Evolutionary conservation across 2,888 invertebrate genomes (phyloP).

Genomic region (Alloscopus bannaensis): DNA sequence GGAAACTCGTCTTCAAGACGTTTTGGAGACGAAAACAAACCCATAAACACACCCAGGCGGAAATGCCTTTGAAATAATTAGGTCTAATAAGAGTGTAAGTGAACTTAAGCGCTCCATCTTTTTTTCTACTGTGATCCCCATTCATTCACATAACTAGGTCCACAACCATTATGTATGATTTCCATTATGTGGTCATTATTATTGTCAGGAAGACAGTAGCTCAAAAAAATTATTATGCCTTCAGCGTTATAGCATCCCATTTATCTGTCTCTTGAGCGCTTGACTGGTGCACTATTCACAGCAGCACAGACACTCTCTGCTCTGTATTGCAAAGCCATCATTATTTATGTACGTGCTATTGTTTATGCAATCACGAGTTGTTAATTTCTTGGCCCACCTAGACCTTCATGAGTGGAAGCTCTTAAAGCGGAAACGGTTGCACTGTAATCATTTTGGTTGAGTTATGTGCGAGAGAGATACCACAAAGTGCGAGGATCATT

Average conservation of each 20-base stretch:
- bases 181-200: constrained; percentile 24
- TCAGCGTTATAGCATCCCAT: too few relatives aligned
- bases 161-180: background rate
- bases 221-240: constrained; percentile 23
- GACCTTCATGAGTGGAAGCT: constrained; percentile 63
- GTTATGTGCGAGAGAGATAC: constrained; percentile 45
- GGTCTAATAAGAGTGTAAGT: constrained; percentile 47
- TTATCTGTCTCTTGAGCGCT: background rate
- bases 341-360: constrained; percentile 17
- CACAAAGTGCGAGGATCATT: background rate
- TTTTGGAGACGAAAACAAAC: constrained; percentile 3
- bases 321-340: background rate
- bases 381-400: constrained; percentile 63
- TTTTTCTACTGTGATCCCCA: background rate
- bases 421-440: constrained; percentile 55
- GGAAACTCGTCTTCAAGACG: background rate
- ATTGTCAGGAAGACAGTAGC: constrained; percentile 52
- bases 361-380: constrained; percentile 53
- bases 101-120: constrained; percentile 31
- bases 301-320: too few relatives aligned
- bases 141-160: background rate
- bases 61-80: constrained; percentile 62
- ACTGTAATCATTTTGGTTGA: constrained; percentile 41
- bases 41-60: constrained; percentile 63
- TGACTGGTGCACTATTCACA: background rate